phyloP scores from a whole-genome alignment of 2,797 vertebrate genomes.

The Anguilla obscura region DNA sequence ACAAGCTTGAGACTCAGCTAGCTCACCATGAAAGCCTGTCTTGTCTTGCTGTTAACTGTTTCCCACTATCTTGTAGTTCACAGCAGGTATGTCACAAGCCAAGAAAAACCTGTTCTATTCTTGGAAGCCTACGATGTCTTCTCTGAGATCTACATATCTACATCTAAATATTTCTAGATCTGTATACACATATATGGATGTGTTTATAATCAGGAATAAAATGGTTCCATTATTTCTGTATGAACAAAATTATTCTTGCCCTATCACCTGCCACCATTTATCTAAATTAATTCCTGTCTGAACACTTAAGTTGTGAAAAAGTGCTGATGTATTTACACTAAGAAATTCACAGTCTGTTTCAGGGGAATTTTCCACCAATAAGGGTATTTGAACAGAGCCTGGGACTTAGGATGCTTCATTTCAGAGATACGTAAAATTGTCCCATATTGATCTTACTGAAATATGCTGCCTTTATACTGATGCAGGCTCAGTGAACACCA shows the following conservation, averaged over 20 bases:
- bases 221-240: no score
- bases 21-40: conserved; percentile 34
- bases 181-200: neutral
- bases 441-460: no score
- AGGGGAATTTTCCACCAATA: neutral
- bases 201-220: neutral
- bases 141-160: neutral
- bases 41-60: conserved; percentile 45
- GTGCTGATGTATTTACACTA: no score
- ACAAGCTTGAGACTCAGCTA: neutral
- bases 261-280: neutral
- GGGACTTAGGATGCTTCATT: neutral
- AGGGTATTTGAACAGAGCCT: neutral
- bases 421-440: no score
- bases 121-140: neutral
- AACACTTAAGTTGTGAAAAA: no score
- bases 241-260: no score
- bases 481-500: no score
- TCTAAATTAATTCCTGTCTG: neutral
- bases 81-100: conserved; percentile 40
- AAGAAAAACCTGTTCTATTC: conserved; percentile 51
- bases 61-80: conserved; percentile 31
- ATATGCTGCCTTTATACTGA: no score
- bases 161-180: neutral
- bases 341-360: neutral